phyloP scores from a whole-genome alignment of 2,113 vertebrate species.

The Mustelus asterias region DNA sequence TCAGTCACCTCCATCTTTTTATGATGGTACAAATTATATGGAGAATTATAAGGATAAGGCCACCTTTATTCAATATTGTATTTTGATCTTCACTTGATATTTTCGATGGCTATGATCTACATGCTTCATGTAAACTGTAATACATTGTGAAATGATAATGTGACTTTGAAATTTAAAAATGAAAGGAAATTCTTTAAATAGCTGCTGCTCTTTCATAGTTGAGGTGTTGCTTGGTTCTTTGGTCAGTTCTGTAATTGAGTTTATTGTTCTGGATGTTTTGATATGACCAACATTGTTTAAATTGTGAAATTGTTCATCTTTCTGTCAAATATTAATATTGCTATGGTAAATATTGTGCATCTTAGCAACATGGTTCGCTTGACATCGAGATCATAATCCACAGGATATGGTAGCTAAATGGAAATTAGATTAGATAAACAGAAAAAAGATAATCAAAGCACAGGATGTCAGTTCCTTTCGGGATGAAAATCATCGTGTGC shows the following conservation, averaged over 20 bases:
- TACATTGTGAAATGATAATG: not conserved
- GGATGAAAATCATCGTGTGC: not conserved
- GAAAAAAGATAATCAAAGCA: constrained; percentile 9
- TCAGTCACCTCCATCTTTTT: not conserved
- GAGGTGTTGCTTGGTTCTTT: not conserved
- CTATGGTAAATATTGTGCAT: constrained; percentile 10
- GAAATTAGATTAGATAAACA: constrained; percentile 20
- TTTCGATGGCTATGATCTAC: not conserved
- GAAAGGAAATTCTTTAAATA: not conserved
- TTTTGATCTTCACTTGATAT: not conserved
- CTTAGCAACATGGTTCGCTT: not conserved
- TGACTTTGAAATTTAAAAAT: not conserved
- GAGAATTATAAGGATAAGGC: not conserved
- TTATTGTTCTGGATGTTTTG: not conserved
- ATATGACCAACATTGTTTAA: not conserved
- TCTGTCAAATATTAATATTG: not conserved
- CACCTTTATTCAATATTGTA: not conserved
- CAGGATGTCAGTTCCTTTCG: not conserved
- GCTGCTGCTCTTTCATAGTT: not conserved
- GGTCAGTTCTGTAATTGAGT: not conserved
- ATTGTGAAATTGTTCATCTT: not conserved
- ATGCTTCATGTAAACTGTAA: not conserved
- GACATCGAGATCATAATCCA: not conserved
- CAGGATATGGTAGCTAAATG: not conserved
- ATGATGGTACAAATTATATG: not conserved